Percentiles rank a stretch among this genome's conserved stretches.
These are phyloP conservation scores for Sanderia malayensis DNA, from an alignment of 30 jellyfish, hydroid and myxozoan genomes.

Conservation along the genomic window DNA sequence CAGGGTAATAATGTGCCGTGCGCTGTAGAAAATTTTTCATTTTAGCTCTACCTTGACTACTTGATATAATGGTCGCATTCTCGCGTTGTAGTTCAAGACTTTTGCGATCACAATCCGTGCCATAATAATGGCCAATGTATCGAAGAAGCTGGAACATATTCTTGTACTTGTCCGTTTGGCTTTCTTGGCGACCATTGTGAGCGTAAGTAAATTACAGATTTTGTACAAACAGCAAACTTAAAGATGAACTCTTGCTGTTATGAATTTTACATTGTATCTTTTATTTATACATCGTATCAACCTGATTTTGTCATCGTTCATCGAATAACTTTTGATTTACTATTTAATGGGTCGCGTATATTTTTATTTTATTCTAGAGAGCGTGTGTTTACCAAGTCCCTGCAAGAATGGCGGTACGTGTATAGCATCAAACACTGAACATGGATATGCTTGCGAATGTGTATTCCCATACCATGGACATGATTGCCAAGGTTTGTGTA, in stretches of 20 bases:
- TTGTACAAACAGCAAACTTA: too few species aligned
- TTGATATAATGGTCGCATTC: too few species aligned
- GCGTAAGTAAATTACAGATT: slow-evolving; percentile 56
- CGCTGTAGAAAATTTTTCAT: too few species aligned
- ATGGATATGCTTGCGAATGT: slow-evolving; percentile 91
- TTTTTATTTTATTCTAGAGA: slow-evolving; percentile 32
- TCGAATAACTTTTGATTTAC: too few species aligned
- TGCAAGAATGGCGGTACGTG: slow-evolving; percentile 94
- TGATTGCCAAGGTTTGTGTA: slow-evolving; percentile 86
- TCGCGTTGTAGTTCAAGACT: slow-evolving; percentile 66
- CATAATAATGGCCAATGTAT: slow-evolving; percentile 64
- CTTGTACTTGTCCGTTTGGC: slow-evolving; percentile 80
- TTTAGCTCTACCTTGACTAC: too few species aligned
- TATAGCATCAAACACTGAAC: slow-evolving; percentile 71
- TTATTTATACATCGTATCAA: too few species aligned
- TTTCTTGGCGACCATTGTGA: slow-evolving; percentile 75
- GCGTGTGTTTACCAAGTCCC: slow-evolving; percentile 84
- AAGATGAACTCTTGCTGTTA: too few species aligned
- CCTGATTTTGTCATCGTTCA: too few species aligned
- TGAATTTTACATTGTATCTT: too few species aligned
- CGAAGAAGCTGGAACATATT: slow-evolving; percentile 64
- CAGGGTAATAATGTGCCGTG: too few species aligned
- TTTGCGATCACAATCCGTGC: slow-evolving; percentile 76
- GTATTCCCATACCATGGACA: slow-evolving; percentile 89
- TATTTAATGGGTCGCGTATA: too few species aligned